phyloP scores from a whole-genome alignment of 2,113 vertebrate species.

The Alouatta palliata region DNA sequence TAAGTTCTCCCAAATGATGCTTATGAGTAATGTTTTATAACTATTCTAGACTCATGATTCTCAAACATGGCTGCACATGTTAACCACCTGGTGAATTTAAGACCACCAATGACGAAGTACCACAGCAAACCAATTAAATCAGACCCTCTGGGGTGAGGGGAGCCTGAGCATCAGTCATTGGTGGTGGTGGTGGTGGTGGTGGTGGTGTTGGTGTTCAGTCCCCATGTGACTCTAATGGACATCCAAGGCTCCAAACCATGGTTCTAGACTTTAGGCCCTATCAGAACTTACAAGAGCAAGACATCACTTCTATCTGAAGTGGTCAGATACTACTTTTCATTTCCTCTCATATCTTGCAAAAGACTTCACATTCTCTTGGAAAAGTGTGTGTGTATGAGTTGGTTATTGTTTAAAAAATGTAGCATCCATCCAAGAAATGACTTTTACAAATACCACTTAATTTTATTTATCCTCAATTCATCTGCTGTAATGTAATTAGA shows the following conservation, averaged over 20 bases:
- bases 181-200: not conserved
- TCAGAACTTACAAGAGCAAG: not conserved
- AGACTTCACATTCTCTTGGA: slow-evolving; percentile 42
- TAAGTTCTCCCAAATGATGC: not conserved
- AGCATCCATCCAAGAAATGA: slow-evolving; percentile 4
- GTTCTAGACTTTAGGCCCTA: not conserved
- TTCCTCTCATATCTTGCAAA: not conserved
- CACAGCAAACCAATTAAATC: not conserved
- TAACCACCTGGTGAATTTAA: not conserved
- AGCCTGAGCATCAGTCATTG: not conserved
- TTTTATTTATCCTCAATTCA: slow-evolving; percentile 37
- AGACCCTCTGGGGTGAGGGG: not conserved
- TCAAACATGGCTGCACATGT: not conserved
- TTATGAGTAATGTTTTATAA: not conserved
- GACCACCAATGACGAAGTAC: not conserved
- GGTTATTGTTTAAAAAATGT: slow-evolving; percentile 40
- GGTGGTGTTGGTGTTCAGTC: not conserved
- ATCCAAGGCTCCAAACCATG: not conserved
- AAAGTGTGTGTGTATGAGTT: not conserved
- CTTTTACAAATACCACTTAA: slow-evolving; percentile 46
- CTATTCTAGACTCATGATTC: not conserved
- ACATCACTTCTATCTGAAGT: not conserved
- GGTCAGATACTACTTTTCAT: not conserved
- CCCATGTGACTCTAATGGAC: not conserved
- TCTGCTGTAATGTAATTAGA: slow-evolving; percentile 14